phyloP scores from a whole-genome alignment of 1,140 invertebrate species.

The Calosoma granatense region DNA sequence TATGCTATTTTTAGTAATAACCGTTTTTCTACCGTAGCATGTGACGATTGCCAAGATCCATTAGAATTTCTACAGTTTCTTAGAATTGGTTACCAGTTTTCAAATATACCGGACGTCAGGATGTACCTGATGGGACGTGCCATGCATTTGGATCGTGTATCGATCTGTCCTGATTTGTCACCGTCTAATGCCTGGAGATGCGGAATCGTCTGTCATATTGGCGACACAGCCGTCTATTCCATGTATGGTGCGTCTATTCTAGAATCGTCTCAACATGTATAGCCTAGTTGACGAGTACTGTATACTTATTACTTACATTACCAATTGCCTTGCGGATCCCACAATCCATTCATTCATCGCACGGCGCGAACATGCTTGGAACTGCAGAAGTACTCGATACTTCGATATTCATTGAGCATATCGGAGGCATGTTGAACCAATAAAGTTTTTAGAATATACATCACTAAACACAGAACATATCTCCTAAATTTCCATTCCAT shows the following conservation, averaged over 20 bases:
- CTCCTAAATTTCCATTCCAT: too few relatives aligned
- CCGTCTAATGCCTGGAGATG: background rate
- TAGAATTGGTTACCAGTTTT: constrained; percentile 4
- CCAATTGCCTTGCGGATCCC: too few relatives aligned
- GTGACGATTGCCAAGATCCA: background rate
- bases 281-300: background rate
- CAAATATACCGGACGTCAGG: background rate
- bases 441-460: too few relatives aligned
- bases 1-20: background rate
- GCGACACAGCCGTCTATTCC: background rate
- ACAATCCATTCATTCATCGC: background rate
- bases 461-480: too few relatives aligned
- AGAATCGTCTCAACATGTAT: background rate
- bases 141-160: background rate
- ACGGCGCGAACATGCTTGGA: too few relatives aligned
- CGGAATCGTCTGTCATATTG: constrained; percentile 2
- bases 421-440: too few relatives aligned
- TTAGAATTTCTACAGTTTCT: constrained; percentile 7
- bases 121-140: background rate
- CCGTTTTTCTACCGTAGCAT: background rate
- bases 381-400: too few relatives aligned
- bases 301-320: background rate
- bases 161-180: background rate
- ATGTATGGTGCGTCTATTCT: background rate
- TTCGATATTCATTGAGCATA: too few relatives aligned